These are phyloP conservation scores for Grantiella picta DNA, from an alignment of 2,113 vertebrate genomes.

Conservation along the genomic window DNA sequence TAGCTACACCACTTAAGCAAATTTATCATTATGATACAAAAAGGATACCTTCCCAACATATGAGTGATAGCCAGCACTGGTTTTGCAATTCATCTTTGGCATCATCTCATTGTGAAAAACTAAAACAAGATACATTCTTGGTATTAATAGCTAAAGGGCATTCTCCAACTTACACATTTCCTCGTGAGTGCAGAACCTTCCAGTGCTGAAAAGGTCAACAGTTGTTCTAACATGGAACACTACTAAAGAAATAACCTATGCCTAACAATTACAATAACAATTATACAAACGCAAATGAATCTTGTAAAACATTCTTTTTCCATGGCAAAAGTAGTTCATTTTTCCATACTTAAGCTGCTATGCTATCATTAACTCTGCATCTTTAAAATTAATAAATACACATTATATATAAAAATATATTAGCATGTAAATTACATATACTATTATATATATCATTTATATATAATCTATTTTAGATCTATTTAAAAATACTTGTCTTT, in stretches of 20 bases:
- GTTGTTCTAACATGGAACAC: background rate
- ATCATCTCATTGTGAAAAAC: background rate
- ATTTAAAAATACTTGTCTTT: background rate
- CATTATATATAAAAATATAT: background rate
- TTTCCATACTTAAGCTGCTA: background rate
- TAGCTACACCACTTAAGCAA: background rate
- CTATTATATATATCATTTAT: background rate
- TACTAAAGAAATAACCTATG: background rate
- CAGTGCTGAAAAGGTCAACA: background rate
- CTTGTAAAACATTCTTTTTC: background rate
- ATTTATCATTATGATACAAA: background rate
- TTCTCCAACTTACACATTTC: background rate
- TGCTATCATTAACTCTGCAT: background rate
- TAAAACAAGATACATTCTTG: background rate
- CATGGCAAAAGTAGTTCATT: background rate
- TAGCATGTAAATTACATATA: background rate
- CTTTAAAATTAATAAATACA: background rate
- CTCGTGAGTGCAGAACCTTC: background rate
- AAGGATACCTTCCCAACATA: background rate
- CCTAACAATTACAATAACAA: background rate
- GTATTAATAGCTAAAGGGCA: background rate
- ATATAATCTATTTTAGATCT: background rate
- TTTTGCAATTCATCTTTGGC: background rate
- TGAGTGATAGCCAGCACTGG: background rate
- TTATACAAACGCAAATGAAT: background rate